Base-by-base conservation (phyloP, 2,113 vertebrate genomes). In the Orycteropus afer region DNA sequence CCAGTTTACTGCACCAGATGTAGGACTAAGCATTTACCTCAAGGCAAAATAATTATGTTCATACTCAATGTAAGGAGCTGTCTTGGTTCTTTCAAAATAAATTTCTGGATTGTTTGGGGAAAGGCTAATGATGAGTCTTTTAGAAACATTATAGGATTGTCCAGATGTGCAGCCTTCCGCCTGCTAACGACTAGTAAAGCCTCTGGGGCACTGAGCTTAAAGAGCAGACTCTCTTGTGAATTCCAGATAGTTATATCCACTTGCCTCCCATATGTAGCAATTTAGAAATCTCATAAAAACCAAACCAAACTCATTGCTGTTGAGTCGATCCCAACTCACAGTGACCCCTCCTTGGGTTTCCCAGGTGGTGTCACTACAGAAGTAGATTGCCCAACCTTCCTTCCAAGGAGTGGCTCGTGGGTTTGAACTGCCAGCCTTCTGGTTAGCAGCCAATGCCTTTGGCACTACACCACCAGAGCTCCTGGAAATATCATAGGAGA, bases 51-150 rank as follows among this genome's bases (percentile, higher is more conserved):
- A 55, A 78, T 78, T 74, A 37, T 12, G 29, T 57, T 89, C 77
- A 92, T 45, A 77, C 2, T 59, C 37, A 90, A 49, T 23, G 32
- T 49, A 69, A 59, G 5, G 37, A 93, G 42, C 67, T 95, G 61
- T 87, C 89, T 18, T 89, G 67, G 20, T 42, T 90, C 47, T 90
- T 74, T 90, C 40, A 90, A 89, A 95, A 87, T 80, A 87, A 79
- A 23, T 77, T 42, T 90, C 34, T 84, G 71, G 55, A 71, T 27
- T 86, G 80, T 76, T 94, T 32, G 69, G 61, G 29, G n/a, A 78
- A 87, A 93, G 59, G 25, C 55, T 55, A 42, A 45, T 13, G 22
- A 85, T 51, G 55, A 81, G 73, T 71, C 87, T 85, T 63, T 94
- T 79, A 67, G 57, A 40, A 51, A 93, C 53, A 3, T 23, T 32